These are phyloP conservation scores for Euzetes globulus DNA, from an alignment of 2,888 invertebrate genomes.

Conservation along the genomic window DNA sequence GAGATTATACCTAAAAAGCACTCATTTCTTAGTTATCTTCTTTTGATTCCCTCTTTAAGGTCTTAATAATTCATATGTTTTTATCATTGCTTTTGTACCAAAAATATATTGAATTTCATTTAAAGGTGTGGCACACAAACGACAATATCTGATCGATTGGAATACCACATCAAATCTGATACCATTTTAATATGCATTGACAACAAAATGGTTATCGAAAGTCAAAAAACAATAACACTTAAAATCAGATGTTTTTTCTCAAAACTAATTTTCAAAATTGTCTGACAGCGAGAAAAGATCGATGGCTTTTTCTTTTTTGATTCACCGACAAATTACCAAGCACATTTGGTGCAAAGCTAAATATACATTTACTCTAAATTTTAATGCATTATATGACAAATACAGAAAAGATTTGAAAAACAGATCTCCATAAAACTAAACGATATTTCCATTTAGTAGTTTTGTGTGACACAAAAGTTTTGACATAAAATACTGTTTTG, in stretches of 20 bases:
- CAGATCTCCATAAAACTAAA: no score
- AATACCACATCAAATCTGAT: conserved; percentile 2
- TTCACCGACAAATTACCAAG: no score
- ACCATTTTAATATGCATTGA: not conserved
- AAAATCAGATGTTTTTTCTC: not conserved
- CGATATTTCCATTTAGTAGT: no score
- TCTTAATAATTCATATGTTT: conserved; percentile 25
- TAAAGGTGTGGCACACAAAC: conserved; percentile 20
- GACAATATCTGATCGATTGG: not conserved
- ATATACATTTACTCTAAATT: no score
- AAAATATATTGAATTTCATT: not conserved
- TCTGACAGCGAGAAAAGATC: not conserved
- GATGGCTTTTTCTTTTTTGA: no score
- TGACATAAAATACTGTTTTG: not conserved
- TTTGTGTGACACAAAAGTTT: not conserved
- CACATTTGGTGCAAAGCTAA: no score
- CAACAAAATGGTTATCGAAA: not conserved
- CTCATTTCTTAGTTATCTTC: not conserved
- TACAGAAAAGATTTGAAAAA: no score
- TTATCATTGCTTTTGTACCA: not conserved
- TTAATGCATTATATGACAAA: no score
- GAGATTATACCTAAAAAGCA: not conserved
- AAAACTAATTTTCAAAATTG: not conserved
- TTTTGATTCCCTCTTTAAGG: not conserved
- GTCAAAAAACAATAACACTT: not conserved